Conservation (phyloP, 2,113 vertebrate genomes). For the Erinaceus europaeus region DNA sequence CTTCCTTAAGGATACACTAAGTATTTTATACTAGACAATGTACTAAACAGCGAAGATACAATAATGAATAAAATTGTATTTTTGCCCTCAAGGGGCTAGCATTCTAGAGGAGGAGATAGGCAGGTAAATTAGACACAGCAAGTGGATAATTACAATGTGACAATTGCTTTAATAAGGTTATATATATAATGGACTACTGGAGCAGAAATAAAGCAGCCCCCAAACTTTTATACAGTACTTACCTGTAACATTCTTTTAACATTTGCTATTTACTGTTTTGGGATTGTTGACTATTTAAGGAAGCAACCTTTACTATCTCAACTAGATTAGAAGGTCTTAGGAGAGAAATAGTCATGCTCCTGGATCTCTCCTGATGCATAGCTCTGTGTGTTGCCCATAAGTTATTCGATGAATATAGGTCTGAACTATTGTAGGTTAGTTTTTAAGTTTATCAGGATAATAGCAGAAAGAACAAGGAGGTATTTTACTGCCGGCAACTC, state of each 20-base stretch:
- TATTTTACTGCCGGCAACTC: background rate
- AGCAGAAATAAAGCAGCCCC: background rate
- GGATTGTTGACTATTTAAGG: background rate
- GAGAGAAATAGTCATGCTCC: background rate
- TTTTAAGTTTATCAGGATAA: slow-evolving; percentile 38
- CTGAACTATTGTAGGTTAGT: background rate
- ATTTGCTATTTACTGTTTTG: slow-evolving; percentile 23
- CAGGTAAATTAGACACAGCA: background rate
- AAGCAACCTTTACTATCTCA: background rate
- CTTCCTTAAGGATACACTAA: background rate
- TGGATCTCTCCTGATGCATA: background rate
- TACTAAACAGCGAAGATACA: background rate
- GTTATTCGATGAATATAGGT: background rate
- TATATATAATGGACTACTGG: background rate
- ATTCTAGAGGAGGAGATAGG: background rate
- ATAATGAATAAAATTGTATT: background rate
- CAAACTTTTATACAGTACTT: slow-evolving; percentile 1
- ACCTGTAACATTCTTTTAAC: background rate
- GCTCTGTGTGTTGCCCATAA: background rate
- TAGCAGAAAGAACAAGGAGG: background rate
- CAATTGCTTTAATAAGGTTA: slow-evolving; percentile 20
- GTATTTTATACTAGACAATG: background rate
- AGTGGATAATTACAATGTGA: background rate
- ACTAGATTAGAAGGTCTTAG: background rate
- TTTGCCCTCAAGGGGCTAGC: background rate